Base-by-base conservation (phyloP, 2,113 vertebrate species). In the Pseudonaja textilis region DNA sequence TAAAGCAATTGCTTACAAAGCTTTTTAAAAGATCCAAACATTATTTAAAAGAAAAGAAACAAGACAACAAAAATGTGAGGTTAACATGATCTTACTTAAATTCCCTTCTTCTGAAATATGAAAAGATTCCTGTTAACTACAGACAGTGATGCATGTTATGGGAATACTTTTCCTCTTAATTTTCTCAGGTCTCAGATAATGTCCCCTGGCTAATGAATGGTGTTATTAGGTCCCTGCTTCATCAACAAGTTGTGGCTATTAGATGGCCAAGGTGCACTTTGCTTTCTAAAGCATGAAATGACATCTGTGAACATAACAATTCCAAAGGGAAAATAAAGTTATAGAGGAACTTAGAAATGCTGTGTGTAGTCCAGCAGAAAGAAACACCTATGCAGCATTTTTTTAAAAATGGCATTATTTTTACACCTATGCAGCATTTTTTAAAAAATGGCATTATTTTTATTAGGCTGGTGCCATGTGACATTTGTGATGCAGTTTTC, bases 321-420 rank as follows among this genome's bases (percentile, higher is more conserved):
- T 95, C 94, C 92, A 95, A 95, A 95, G 95, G 88, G 95, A 56
- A 29, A 22, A 85, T 52, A 95, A 96, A 95, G 47, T 94, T 55
- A 96, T 93, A 97, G 95, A 96, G 91, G 95, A 95, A 95, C 89
- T 96, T 95, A 94, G 29, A 96, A 97, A 96, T 96, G 61, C 50
- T 87, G 88, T 95, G 93, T 91, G 93, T 93, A 95, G 91, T 94
- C 91, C 96, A 93, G 87, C n/a, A 87, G 91, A 96, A 96, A 95
- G 94, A 97, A 96, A 61, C 86, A 95, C 93, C 90, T 92, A 96
- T 95, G 88, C 89, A 96, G 94, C 96, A 96, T 9, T 93, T 94
- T 93, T 56, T 8, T 1, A 59, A 10, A 59, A 50, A 96, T 96
- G 42, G 95, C 96, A 96, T 96, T 95, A 94, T 95, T 95, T 96